Evolutionary conservation across 2,797 vertebrate genomes (phyloP), one percentile per base, ranked within the genome.

Genomic region (Silurus lanzhouensis): DNA sequence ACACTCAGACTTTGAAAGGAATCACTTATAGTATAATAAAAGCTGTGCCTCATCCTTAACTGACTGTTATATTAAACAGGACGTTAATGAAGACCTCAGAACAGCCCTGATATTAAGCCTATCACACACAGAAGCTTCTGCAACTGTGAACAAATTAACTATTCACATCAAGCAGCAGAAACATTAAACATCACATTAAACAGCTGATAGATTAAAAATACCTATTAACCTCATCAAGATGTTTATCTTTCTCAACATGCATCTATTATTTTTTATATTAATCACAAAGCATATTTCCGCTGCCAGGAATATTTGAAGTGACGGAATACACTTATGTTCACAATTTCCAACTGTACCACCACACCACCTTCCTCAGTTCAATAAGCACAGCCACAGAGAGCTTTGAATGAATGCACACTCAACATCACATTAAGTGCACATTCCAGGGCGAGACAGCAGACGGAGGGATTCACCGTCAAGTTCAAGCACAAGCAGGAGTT

Each of bases 191-290:
- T 74, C 13, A 15, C n/a, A 15, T 55, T 74, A 74, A 76, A 58
- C 52, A 57, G 52, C 48, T 25, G 13, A 74, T n/a, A 27, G n/a
- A 27, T 19, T 25, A 27, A 76, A 60, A 76, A 5, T 58, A 31
- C 52, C 52, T 57, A 57, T 75, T 75, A 75, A 55, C 48, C 72
- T 57, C 38, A 75, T 57, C 72, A 75, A 75, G 48, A 72, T 72
- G 70, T 72, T 72, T 48, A 14, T 72, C 44, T 25, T 52, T 15
- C 52, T 76, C 17, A 57, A 57, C 15, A 76, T 19, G 52, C 3
- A 8, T 57, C 74, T 76, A 19, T 31, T 57, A 76, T 38, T 31
- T 19, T 17, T 75, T 31, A 55, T 25, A 76, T 57, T 76, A 76
- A 58, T 76, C 25, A 58, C 25, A 76, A 25, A 74, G 46, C 22